These are phyloP conservation scores for Ligdia adustata DNA, from an alignment of 2,888 invertebrate species.

Conservation along the genomic window DNA sequence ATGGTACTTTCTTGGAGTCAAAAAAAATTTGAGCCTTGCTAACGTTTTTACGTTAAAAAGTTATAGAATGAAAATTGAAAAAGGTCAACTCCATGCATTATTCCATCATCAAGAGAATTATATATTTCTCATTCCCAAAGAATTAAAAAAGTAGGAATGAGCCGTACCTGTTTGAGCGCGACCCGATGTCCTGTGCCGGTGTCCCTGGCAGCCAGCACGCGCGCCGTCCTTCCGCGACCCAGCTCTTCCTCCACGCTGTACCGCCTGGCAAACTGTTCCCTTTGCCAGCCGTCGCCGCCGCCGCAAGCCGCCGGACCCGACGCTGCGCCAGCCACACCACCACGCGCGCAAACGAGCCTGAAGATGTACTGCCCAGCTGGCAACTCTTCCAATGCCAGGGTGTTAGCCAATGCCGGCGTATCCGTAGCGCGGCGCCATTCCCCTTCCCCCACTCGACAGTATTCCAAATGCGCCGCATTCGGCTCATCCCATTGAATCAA, in stretches of 20 bases:
- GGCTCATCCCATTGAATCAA: conserved; percentile 83
- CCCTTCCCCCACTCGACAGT: conserved; percentile 83
- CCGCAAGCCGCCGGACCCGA: conserved; percentile 84
- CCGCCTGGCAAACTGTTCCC: conserved; percentile 85
- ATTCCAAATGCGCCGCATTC: conserved; percentile 70
- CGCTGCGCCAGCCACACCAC: conserved; percentile 85
- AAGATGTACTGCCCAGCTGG: conserved; percentile 89
- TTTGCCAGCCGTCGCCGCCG: conserved; percentile 86
- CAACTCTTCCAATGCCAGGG: conserved; percentile 80
- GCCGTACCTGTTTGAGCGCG: conserved; percentile 87
- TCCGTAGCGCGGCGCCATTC: conserved; percentile 83
- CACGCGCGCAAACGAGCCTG: conserved; percentile 83
- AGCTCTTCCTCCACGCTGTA: conserved; percentile 86
- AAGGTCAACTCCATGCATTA: no score
- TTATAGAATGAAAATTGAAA: no score
- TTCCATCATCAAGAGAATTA: no score
- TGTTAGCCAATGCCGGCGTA: conserved; percentile 67
- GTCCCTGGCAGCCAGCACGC: conserved; percentile 89
- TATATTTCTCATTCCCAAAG: not conserved
- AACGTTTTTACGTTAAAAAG: no score
- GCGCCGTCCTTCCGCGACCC: conserved; percentile 89
- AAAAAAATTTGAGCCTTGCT: no score
- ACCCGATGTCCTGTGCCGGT: conserved; percentile 90
- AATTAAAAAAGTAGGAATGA: not conserved
- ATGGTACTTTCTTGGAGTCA: no score